Base-by-base conservation (phyloP, 2,113 vertebrate genomes). In the Oryzias woworae region DNA sequence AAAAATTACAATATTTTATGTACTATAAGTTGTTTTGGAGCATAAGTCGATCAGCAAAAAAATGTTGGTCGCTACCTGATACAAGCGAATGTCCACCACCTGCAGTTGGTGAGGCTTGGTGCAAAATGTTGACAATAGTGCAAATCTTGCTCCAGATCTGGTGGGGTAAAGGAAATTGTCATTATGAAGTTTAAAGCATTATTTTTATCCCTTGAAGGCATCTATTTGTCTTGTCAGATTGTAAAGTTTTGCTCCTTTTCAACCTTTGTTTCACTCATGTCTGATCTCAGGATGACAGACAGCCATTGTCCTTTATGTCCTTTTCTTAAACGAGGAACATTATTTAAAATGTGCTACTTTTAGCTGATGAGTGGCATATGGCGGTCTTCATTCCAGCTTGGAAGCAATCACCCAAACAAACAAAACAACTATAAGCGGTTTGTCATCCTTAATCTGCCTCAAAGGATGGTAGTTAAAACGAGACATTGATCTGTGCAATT, bases 331-430 rank as follows among this genome's bases (percentile, higher is more conserved):
- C 71, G 69, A 82, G 66, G 71, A 75, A 60, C 66, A 48, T 69
- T 78, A 65, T 80, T 83, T 82, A 82, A 87, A 85, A 83, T 57
- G 77, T 63, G 76, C 85, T 87, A 83, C 85, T 85, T 88, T 85
- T 81, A 87, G 86, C 81, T 82, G 75, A 85, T 83, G 85, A 89
- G 73, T 88, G 87, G 69, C 89, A 88, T 89, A 86, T 87, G 89
- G 87, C 85, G 73, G 64, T 78, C 85, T 74, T 71, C 71, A 73
- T 85, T 81, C 81, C 72, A 59, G 67, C 76, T 86, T 77, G 60
- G 75, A 87, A 85, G 82, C 77, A 75, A 83, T 86, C 85, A 85
- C 78, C 78, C 72, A 60, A 58, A 82, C 72, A 85, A 89, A 88
- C 85, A 89, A 81, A 85, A 83, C 80, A 86, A 82, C 85, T 82